Evolutionary conservation across 1,140 invertebrate species (phyloP).

Genomic region (Magallana gigas): DNA sequence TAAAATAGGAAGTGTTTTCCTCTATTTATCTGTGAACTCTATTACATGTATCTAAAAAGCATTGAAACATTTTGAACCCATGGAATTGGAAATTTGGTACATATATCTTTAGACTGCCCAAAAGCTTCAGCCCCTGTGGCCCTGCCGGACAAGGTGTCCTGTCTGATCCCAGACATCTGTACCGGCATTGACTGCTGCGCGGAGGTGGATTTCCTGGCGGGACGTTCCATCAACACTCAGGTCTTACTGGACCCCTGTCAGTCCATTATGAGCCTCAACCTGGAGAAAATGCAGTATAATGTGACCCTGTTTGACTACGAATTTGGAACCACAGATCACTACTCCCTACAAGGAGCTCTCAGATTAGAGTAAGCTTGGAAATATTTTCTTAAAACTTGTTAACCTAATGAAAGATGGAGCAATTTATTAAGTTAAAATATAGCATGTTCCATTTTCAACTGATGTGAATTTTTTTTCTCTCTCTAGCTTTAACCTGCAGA

Average conservation of each 20-base stretch:
- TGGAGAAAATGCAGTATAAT: conserved; percentile 55
- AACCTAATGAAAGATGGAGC: too few relatives aligned
- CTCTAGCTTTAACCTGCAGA: conserved; percentile 48
- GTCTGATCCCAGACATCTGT: conserved; percentile 48
- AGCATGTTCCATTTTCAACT: too few relatives aligned
- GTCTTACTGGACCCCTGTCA: conserved; percentile 56
- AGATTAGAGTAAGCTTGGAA: conserved; percentile 50
- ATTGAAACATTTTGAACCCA: too few relatives aligned
- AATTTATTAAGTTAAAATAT: too few relatives aligned
- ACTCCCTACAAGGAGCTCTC: conserved; percentile 52
- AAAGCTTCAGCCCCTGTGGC: conserved; percentile 2
- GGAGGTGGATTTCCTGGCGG: conserved; percentile 41
- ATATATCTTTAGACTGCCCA: conserved; percentile 40
- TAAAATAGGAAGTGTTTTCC: too few relatives aligned
- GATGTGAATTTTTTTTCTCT: neutral
- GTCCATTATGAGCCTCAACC: conserved; percentile 51
- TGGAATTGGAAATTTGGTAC: too few relatives aligned
- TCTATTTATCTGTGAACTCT: too few relatives aligned
- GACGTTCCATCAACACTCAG: conserved; percentile 46
- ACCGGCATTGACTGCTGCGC: conserved; percentile 58
- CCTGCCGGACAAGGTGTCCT: conserved; percentile 16
- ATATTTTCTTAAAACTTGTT: too few relatives aligned
- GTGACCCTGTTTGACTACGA: conserved; percentile 51
- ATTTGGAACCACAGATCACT: conserved; percentile 45
- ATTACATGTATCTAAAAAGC: too few relatives aligned